Base-by-base conservation (phyloP, 1,140 invertebrate species). In the Hestina assimilis region DNA sequence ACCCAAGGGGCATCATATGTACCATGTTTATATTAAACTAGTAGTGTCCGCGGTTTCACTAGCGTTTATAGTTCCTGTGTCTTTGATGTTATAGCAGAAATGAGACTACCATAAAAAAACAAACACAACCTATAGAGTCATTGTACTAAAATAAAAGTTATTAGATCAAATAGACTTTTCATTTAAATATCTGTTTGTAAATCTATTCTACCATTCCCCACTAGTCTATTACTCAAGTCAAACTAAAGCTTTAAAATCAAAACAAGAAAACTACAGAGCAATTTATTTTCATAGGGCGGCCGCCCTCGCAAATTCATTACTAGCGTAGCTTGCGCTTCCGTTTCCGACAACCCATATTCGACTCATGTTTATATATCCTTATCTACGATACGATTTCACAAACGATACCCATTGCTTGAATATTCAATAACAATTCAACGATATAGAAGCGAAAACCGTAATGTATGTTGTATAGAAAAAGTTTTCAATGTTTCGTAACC, bases 221-320 rank as follows among this genome's bases (percentile, higher is more conserved):
- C 12, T 57, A 29, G 6, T 46, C 54, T 24, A 57, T 43, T 48
- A 57, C 28, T 35, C 20, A 69, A 74, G 67, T 70, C 46, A 72
- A 73, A 74, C 60, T 66, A 65, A 72, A 72, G 66, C 63, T 72
- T 71, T 75, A 69, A 73, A 80, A 72, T 71, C 64, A 78, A 78
- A 80, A 75, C 69, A 79, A 69, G 69, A 70, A 70, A 78, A 76
- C 69, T 74, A 72, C 42, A 42, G 52, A 58, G 77, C 64, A 76
- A 85, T 85, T 81, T 79, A 83, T 83, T 83, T 77, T 75, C 67
- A 52, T 73, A 68, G 72, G 74, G 75, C 79, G 81, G 69, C 76
- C 74, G 68, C 83, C 78, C 78, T 75, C 78, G 84, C 82, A 75
- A 85, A 85, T 87, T 87, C 81, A 87, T 85, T 87, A 87, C 76